Conservation (phyloP, 2,888 invertebrate species). For the Perizoma affinitatum region DNA sequence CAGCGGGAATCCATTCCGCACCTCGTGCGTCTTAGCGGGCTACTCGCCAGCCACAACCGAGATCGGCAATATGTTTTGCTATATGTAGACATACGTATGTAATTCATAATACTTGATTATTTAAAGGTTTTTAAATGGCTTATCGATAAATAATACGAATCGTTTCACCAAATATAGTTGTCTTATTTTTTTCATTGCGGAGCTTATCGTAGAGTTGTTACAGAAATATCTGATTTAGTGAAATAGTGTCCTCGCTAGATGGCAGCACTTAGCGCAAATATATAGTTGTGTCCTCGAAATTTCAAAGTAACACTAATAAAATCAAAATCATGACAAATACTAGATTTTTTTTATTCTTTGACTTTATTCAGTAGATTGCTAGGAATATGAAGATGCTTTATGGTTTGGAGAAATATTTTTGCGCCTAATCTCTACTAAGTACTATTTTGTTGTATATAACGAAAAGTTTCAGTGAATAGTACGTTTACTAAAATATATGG, state of each 20-base stretch:
- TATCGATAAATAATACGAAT: conserved; percentile 41
- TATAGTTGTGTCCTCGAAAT: background rate
- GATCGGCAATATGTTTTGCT: no score
- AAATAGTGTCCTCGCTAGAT: conserved; percentile 6
- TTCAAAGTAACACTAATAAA: background rate
- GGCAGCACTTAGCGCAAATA: conserved; percentile 6
- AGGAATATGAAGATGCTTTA: conserved; percentile 2
- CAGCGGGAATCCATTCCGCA: no score
- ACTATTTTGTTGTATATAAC: background rate
- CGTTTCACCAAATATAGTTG: conserved; percentile 57
- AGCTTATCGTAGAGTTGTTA: no score
- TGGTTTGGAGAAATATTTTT: background rate
- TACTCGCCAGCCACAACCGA: no score
- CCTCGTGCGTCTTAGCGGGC: no score
- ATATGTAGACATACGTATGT: no score
- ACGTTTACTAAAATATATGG: conserved; percentile 10
- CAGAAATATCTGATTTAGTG: no score
- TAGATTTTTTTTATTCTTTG: background rate
- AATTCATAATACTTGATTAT: no score
- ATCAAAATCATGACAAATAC: background rate
- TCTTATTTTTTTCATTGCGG: background rate
- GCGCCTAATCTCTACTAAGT: conserved; percentile 7
- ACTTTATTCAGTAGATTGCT: background rate
- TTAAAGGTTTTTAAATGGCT: conserved; percentile 52
- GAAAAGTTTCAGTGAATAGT: background rate